A percentile compares a stretch with the other conserved stretches of the same genome.
Evolutionary conservation across 2,888 invertebrate genomes (phyloP).

Genomic region (Cordilura impudica): DNA sequence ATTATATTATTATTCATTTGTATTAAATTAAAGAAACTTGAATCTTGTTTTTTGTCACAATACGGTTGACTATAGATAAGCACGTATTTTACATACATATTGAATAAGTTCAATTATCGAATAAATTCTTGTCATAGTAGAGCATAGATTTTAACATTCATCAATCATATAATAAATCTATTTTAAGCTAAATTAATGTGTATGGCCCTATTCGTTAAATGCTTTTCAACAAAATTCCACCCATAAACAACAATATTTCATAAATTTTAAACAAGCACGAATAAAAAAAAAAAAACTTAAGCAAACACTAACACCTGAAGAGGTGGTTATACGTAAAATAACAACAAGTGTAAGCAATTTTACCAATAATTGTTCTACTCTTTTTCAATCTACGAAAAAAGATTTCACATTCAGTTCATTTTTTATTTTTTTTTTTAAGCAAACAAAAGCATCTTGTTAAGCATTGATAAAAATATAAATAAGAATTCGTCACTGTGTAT

Average conservation of each 20-base stretch:
- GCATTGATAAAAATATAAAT: background rate
- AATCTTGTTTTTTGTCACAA: background rate
- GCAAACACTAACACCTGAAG: slow-evolving; percentile 1
- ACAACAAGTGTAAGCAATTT: slow-evolving; percentile 19
- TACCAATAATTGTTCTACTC: background rate
- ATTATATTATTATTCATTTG: background rate
- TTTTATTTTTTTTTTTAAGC: slow-evolving; percentile 1
- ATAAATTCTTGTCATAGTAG: slow-evolving; percentile 22
- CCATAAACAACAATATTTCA: slow-evolving; percentile 25
- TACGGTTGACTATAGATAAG: background rate
- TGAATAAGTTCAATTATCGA: slow-evolving; percentile 48
- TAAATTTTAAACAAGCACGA: background rate
- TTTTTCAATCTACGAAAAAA: background rate
- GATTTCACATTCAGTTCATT: background rate
- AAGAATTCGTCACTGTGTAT: slow-evolving; percentile 3
- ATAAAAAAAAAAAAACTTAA: background rate
- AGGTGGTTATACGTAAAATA: background rate
- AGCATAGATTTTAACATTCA: slow-evolving; percentile 7
- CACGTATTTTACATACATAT: background rate
- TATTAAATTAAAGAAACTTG: background rate
- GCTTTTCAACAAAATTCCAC: slow-evolving; percentile 24
- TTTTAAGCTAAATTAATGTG: slow-evolving; percentile 38
- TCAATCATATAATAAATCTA: slow-evolving; percentile 50
- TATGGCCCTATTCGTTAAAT: slow-evolving; percentile 19
- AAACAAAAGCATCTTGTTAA: slow-evolving; percentile 38